These are phyloP conservation scores for Murina feae DNA, from an alignment of 2,113 vertebrate species.

Conservation along the genomic window DNA sequence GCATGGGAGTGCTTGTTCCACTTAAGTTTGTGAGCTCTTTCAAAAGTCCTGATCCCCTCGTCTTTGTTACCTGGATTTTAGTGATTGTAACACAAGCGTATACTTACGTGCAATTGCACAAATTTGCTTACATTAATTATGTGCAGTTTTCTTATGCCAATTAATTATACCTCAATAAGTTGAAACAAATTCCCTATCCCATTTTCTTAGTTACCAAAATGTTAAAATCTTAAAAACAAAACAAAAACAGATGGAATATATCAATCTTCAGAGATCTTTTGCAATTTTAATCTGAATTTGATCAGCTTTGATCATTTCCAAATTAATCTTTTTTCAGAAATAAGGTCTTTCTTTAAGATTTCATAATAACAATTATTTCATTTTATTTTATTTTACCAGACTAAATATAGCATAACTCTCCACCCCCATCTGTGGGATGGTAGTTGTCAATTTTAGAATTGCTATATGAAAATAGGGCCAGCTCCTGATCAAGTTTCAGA, in stretches of 20 bases:
- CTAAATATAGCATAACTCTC: background rate
- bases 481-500: background rate
- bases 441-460: background rate
- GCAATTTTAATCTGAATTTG: conserved; percentile 30
- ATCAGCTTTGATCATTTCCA: conserved; percentile 34
- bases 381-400: background rate
- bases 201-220: conserved; percentile 26
- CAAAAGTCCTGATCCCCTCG: background rate
- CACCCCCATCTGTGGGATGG: background rate
- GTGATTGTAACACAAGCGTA: background rate
- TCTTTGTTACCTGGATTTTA: background rate
- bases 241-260: background rate
- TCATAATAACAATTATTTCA: background rate
- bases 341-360: conserved; percentile 1
- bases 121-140: background rate
- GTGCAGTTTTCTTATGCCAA: background rate
- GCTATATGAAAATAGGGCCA: background rate
- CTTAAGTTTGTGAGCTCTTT: background rate
- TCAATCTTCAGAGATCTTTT: conserved; percentile 17
- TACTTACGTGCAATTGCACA: background rate
- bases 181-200: background rate
- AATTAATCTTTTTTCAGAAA: conserved; percentile 40
- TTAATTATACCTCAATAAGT: background rate
- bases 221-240: background rate
- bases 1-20: background rate